Conservation (phyloP, 2,888 invertebrate genomes). For the Harpalus rufipes region DNA sequence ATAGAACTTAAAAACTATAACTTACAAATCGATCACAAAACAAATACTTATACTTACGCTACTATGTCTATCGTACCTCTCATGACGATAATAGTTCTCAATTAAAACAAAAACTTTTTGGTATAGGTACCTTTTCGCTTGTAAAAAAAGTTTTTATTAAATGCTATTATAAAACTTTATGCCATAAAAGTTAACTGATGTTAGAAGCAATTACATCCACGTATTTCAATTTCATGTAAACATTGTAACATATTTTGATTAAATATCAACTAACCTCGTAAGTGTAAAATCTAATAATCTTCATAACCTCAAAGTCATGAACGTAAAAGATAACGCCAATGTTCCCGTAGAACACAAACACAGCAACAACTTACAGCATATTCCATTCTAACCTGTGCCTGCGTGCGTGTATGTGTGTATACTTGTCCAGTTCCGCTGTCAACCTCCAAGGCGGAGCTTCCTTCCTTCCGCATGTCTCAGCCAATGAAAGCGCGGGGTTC, state of each 20-base stretch:
- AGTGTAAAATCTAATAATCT: conserved; percentile 23
- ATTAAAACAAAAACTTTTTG: too few species aligned
- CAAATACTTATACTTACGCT: too few species aligned
- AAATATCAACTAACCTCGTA: conserved; percentile 7
- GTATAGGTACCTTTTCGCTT: too few species aligned
- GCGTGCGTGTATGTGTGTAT: conserved; percentile 17
- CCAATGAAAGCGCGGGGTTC: conserved; percentile 16
- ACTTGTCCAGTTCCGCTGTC: conserved; percentile 55
- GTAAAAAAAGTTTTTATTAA: too few species aligned
- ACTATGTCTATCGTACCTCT: too few species aligned
- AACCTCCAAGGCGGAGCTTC: conserved; percentile 58
- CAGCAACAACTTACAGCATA: not conserved
- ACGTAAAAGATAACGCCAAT: conserved; percentile 39
- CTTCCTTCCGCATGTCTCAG: conserved; percentile 56
- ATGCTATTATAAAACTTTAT: too few species aligned
- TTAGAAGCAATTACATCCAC: too few species aligned
- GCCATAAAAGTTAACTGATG: too few species aligned
- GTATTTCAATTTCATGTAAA: not conserved
- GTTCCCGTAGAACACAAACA: conserved; percentile 35
- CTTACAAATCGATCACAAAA: too few species aligned
- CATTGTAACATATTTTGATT: conserved; percentile 45
- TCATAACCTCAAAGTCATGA: conserved; percentile 21
- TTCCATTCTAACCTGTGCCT: not conserved
- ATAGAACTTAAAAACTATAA: too few species aligned
- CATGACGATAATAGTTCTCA: too few species aligned